A percentile compares a stretch with the other conserved stretches of the same genome.
Evolutionary conservation across 2,113 vertebrate species (phyloP).

Genomic region (Myocastor coypus): DNA sequence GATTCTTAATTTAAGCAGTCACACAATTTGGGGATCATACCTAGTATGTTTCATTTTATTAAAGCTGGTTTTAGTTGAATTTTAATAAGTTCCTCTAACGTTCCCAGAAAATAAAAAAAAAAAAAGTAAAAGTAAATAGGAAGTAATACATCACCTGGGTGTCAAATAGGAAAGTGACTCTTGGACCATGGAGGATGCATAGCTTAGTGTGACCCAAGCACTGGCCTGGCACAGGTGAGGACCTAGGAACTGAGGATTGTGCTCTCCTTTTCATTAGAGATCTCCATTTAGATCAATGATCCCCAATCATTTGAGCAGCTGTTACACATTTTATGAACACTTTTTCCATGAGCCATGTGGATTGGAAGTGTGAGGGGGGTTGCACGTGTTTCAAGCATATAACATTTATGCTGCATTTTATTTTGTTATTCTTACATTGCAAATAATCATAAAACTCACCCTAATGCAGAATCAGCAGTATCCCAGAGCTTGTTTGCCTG

Average conservation of each 20-base stretch:
- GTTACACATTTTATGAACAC: too few relatives aligned
- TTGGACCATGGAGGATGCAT: neutral
- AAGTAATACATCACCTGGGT: neutral
- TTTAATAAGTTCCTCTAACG: too few relatives aligned
- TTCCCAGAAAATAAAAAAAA: too few relatives aligned
- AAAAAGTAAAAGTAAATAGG: neutral
- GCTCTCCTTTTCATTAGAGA: too few relatives aligned
- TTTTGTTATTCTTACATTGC: neutral
- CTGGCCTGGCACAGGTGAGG: too few relatives aligned
- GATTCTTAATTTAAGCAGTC: neutral
- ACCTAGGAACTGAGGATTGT: too few relatives aligned
- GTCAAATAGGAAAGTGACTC: neutral
- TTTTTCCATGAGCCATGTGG: neutral
- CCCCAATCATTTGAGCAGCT: neutral
- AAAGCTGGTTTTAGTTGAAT: neutral
- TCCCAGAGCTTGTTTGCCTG: neutral
- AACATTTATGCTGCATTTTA: neutral
- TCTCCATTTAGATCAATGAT: neutral
- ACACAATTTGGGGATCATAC: neutral
- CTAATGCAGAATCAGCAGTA: neutral
- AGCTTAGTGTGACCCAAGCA: neutral
- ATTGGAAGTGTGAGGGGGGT: neutral
- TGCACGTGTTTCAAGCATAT: neutral
- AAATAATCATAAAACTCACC: neutral
- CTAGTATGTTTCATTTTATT: too few relatives aligned